Evolutionary conservation across 2,797 vertebrate species (phyloP).

Genomic region (Hemibagrus guttatus): DNA sequence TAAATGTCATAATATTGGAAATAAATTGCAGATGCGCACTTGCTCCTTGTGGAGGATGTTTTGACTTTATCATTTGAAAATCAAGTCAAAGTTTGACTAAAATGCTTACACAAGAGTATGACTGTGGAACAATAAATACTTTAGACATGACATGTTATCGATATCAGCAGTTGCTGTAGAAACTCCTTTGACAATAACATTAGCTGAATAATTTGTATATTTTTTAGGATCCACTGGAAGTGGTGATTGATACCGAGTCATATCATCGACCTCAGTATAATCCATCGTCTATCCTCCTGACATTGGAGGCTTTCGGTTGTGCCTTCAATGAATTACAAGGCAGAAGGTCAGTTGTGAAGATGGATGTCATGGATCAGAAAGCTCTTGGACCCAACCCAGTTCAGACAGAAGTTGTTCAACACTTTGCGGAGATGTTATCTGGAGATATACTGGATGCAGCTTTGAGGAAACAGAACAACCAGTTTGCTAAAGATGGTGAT

Average conservation of each 20-base stretch:
- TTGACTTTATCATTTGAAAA: neutral
- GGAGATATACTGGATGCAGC: slow-evolving; percentile 61
- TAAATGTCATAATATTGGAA: neutral
- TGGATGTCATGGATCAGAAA: slow-evolving; percentile 29
- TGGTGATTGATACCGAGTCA: slow-evolving; percentile 43
- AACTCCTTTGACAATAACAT: neutral
- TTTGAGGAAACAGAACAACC: slow-evolving; percentile 13
- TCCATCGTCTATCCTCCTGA: slow-evolving; percentile 44
- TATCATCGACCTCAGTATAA: slow-evolving; percentile 45
- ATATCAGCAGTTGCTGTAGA: neutral
- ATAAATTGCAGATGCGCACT: neutral
- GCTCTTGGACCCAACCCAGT: slow-evolving; percentile 32
- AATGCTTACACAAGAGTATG: neutral
- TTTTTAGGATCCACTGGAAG: slow-evolving; percentile 59
- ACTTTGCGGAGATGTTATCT: slow-evolving; percentile 66
- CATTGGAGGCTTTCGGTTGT: slow-evolving; percentile 48
- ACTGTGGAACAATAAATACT: neutral
- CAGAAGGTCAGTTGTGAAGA: slow-evolving; percentile 18
- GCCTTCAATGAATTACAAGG: slow-evolving; percentile 22
- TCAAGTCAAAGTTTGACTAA: neutral
- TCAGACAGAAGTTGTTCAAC: slow-evolving; percentile 40
- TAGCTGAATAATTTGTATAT: neutral
- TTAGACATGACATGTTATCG: neutral
- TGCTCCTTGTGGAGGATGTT: neutral
- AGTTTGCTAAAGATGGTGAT: neutral